Evolutionary conservation across 2,113 vertebrate genomes (phyloP), one percentile per base, ranked within the genome.

Genomic region (Jacana jacana): DNA sequence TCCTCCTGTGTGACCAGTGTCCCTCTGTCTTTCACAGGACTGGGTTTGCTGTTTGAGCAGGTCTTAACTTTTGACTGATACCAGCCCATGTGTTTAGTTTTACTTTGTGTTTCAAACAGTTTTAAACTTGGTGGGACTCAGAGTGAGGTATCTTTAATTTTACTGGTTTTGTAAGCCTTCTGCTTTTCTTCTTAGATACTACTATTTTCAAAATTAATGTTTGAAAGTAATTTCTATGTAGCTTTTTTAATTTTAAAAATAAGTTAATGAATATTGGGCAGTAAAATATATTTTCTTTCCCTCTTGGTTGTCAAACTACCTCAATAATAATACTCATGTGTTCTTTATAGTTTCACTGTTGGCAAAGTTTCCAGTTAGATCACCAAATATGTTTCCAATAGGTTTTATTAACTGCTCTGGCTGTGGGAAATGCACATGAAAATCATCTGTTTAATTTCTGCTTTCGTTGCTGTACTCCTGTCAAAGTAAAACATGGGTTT

Each of bases 1-100:
- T 58, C 25, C 4, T 27, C 0, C 25, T 0, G 1, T 35, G 46
- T n/a, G n/a, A 37, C 9, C 28, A 12, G 37, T 60, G 33, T 6
- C 18, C 24, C 10, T 42, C 24, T 42, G 24, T 23, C 70, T 85
- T 65, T 51, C 20, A 9, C 12, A 55, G 68, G 66, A 28, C 46
- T 51, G 24, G 4, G 5, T 13, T n/a, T 91, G 57, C n/a, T 42
- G 9, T 30, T 63, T n/a, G 24, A 2, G 49, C 28, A 19, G 22
- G 4, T 81, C 46, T 83, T 65, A 7, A 7, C 40, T 66, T 83
- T 30, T 75, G 35, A 42, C 60, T 78, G 31, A 17, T 60, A n/a
- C 1, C 28, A 75, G 40, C 55, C 23, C 3, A 4, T 11, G 13
- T 39, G 35, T 89, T 89, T 23, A 19, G 30, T n/a, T 86, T 58